Evolutionary conservation across 2,888 invertebrate genomes (phyloP).

Genomic region (Pheosia gnoma): DNA sequence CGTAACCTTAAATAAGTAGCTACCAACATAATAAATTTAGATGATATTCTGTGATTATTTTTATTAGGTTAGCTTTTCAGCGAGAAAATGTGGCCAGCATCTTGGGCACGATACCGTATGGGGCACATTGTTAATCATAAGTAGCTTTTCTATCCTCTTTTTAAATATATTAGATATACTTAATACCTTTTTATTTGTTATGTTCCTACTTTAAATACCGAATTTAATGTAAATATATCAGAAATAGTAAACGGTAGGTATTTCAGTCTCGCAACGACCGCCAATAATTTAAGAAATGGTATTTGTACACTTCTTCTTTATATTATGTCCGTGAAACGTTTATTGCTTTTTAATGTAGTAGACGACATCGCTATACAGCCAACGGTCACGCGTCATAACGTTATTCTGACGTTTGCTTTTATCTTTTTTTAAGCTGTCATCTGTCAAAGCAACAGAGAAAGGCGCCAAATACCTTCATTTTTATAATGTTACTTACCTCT

Average conservation of each 20-base stretch:
- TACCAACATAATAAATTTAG: too few species aligned
- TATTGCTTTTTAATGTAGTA: constrained; percentile 72
- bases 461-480: constrained; percentile 49
- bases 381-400: constrained; percentile 64
- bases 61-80: too few species aligned
- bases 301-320: constrained; percentile 44
- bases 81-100: too few species aligned
- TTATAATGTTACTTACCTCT: not conserved
- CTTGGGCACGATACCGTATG: too few species aligned
- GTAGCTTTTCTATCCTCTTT: too few species aligned
- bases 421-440: constrained; percentile 63
- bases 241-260: constrained; percentile 16
- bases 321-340: constrained; percentile 53
- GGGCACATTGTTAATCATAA: too few species aligned
- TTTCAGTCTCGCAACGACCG: constrained; percentile 45
- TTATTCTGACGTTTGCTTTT: constrained; percentile 54
- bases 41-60: too few species aligned
- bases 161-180: too few species aligned
- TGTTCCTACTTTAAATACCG: too few species aligned
- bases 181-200: too few species aligned
- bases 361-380: constrained; percentile 63
- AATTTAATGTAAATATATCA: too few species aligned
- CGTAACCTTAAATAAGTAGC: too few species aligned
- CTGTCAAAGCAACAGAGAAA: constrained; percentile 55
- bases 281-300: constrained; percentile 58